Conservation (phyloP, 1,140 invertebrate species). For the Maconellicoccus hirsutus region DNA sequence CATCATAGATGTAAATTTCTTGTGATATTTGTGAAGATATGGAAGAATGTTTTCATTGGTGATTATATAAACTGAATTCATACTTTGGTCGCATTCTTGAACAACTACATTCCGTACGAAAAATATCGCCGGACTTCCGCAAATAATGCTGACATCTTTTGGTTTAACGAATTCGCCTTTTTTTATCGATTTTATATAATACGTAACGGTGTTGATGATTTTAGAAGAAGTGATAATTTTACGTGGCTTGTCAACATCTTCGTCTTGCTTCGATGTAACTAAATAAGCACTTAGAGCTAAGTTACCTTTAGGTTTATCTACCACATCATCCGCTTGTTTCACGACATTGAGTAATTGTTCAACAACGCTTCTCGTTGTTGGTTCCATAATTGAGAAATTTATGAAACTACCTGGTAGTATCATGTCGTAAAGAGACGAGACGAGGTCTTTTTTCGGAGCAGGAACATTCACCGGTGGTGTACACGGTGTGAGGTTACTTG, state of each 20-base stretch:
- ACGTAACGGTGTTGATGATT: neutral
- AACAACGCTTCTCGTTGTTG: neutral
- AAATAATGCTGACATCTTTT: neutral
- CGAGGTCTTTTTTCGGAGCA: too few relatives aligned
- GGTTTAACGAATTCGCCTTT: neutral
- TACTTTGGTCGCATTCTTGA: neutral
- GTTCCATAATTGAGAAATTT: neutral
- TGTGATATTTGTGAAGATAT: neutral
- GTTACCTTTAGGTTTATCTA: neutral
- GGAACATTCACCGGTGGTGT: too few relatives aligned
- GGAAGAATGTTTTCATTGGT: neutral
- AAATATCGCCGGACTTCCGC: slow-evolving; percentile 14
- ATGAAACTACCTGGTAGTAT: neutral
- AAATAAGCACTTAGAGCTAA: neutral
- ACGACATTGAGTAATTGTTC: neutral
- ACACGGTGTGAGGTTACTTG: too few relatives aligned
- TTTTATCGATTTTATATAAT: neutral
- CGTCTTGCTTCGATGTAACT: neutral
- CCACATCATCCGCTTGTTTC: neutral
- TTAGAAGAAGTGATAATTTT: neutral
- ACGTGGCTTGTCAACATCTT: neutral
- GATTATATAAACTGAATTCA: neutral
- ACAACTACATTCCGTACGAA: neutral
- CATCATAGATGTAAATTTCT: too few relatives aligned
- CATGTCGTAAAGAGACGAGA: too few relatives aligned